These are phyloP conservation scores for Aporophyla nigra DNA, from an alignment of 2,888 invertebrate species.

Conservation along the genomic window DNA sequence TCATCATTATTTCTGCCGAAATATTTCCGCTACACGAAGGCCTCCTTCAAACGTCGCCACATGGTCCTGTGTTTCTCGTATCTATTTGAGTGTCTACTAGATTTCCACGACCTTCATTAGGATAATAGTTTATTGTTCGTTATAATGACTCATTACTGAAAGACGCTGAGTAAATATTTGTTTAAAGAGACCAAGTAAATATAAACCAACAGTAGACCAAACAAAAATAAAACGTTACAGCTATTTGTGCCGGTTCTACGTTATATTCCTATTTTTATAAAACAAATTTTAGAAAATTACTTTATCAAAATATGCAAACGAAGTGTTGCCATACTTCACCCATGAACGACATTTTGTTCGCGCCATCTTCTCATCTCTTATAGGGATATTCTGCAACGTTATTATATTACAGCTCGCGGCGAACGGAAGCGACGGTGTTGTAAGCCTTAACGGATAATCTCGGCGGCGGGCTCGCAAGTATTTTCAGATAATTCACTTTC, in stretches of 20 bases:
- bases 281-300: conserved; percentile 2
- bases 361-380: conserved; percentile 25
- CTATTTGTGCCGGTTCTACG: neutral
- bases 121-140: neutral
- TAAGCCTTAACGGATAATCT: conserved; percentile 58
- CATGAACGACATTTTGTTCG: conserved; percentile 34
- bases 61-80: neutral
- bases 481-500: conserved; percentile 62
- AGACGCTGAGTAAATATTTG: neutral
- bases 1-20: neutral
- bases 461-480: conserved; percentile 25
- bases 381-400: conserved; percentile 39
- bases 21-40: too few relatives aligned
- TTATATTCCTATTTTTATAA: neutral
- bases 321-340: conserved; percentile 15
- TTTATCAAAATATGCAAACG: conserved; percentile 8
- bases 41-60: neutral
- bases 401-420: conserved; percentile 43
- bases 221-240: too few relatives aligned
- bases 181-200: too few relatives aligned
- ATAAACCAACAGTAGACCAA: neutral
- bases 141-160: neutral
- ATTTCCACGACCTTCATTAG: neutral
- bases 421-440: conserved; percentile 49
- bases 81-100: neutral